Conservation (phyloP, 2,888 invertebrate genomes). For the Apamea monoglypha region DNA sequence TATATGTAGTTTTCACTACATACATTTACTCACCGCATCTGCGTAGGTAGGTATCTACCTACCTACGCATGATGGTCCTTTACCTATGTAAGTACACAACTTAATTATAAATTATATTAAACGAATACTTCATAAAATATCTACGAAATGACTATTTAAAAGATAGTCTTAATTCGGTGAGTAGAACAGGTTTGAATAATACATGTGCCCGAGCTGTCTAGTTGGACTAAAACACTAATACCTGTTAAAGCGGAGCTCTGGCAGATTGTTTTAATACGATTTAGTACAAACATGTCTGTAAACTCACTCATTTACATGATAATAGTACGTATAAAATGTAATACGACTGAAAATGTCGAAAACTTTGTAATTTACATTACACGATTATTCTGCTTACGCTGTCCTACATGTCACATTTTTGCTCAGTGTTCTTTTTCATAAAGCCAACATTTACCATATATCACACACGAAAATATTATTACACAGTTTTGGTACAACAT, state of each 20-base stretch:
- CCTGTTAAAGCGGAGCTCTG: slow-evolving; percentile 27
- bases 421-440: not conserved
- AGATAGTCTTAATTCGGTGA: slow-evolving; percentile 24
- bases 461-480: slow-evolving; percentile 26
- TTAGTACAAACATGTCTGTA: slow-evolving; percentile 33
- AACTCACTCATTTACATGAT: slow-evolving; percentile 44
- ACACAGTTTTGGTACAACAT: slow-evolving; percentile 28
- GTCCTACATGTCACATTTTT: slow-evolving; percentile 11
- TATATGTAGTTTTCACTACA: slow-evolving; percentile 39
- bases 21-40: not conserved
- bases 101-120: not conserved
- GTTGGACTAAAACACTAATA: slow-evolving; percentile 43
- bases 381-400: slow-evolving; percentile 23
- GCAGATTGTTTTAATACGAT: slow-evolving; percentile 43
- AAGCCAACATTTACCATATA: not conserved
- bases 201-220: slow-evolving; percentile 24
- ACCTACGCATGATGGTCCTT: not conserved
- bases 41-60: too few relatives aligned
- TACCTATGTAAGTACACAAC: not conserved
- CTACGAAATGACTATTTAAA: slow-evolving; percentile 6
- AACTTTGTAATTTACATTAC: slow-evolving; percentile 14
- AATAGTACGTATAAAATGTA: slow-evolving; percentile 18
- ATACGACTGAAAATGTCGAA: slow-evolving; percentile 18
- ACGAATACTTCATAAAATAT: not conserved
- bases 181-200: slow-evolving; percentile 44